Conservation (phyloP, 2,797 vertebrate species). For the Halcyon smyrnensis region DNA sequence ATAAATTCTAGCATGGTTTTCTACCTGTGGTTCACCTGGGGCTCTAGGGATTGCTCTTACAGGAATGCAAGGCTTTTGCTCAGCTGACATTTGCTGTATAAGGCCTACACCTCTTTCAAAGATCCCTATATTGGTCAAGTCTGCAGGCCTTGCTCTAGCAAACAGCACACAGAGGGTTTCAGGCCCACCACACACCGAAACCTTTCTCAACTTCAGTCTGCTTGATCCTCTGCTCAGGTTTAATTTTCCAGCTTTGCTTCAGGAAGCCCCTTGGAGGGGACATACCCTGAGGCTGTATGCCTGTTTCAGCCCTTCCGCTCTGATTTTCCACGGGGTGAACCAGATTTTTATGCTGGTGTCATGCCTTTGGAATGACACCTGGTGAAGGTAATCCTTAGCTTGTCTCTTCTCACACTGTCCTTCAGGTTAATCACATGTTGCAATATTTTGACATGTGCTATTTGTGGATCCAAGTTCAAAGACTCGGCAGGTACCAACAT, state of each 20-base stretch:
- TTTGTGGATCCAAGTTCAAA: not conserved
- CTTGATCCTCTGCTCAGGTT: not conserved
- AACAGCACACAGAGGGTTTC: not conserved
- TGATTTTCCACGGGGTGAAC: not conserved
- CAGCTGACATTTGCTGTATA: not conserved
- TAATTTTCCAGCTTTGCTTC: not conserved
- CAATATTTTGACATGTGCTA: not conserved
- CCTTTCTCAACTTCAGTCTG: not conserved
- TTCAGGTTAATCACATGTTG: slow-evolving; percentile 15
- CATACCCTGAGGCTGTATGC: not conserved
- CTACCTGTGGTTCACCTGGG: not conserved
- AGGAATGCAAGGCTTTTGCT: not conserved
- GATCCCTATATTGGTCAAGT: not conserved
- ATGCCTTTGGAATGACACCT: not conserved
- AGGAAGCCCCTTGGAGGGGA: not conserved
- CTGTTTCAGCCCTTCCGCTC: not conserved
- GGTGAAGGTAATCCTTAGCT: not conserved
- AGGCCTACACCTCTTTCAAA: not conserved
- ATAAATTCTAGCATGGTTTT: not conserved
- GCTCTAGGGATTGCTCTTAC: not conserved
- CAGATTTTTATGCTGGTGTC: not conserved
- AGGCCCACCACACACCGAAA: too few species aligned
- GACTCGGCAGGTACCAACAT: not conserved
- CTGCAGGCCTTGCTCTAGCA: not conserved
- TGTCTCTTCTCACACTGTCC: not conserved